A percentile compares a stretch with the other conserved stretches of the same genome.
Evolutionary conservation across 2,113 vertebrate genomes (phyloP).

Genomic region (Hypanus sabinus): DNA sequence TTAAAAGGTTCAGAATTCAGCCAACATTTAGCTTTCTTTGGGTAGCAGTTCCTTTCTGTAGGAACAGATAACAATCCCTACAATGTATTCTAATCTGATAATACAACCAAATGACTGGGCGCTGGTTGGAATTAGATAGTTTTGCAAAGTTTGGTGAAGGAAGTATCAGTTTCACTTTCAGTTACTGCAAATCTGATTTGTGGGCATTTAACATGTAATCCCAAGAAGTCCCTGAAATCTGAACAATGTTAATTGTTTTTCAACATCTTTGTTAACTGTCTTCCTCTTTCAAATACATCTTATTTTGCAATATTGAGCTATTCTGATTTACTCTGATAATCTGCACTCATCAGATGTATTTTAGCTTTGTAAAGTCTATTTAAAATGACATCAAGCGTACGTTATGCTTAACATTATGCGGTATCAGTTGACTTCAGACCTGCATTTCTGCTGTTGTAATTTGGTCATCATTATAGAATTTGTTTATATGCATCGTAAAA

Average conservation of each 20-base stretch:
- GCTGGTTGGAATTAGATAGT: constrained; percentile 70
- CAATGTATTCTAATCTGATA: constrained; percentile 76
- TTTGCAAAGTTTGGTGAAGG: constrained; percentile 70
- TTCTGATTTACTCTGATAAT: not conserved
- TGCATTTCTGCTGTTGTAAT: not conserved
- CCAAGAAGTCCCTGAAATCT: constrained; percentile 60
- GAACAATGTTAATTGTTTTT: constrained; percentile 58
- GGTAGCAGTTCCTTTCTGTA: constrained; percentile 43
- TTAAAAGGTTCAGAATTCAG: constrained; percentile 77
- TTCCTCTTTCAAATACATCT: constrained; percentile 57
- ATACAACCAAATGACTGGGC: constrained; percentile 69
- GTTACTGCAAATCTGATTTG: constrained; percentile 78
- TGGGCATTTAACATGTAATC: constrained; percentile 79
- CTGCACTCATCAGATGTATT: not conserved
- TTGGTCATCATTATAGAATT: not conserved
- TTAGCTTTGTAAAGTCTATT: not conserved
- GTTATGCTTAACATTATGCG: too few species aligned
- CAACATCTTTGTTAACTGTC: constrained; percentile 60
- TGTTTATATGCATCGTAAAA: not conserved
- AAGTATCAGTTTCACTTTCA: constrained; percentile 81
- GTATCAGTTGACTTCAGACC: not conserved
- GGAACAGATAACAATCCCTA: constrained; percentile 43
- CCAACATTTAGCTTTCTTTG: constrained; percentile 70
- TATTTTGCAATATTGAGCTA: not conserved
- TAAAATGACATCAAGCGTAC: not conserved